Conservation (phyloP, 2,888 invertebrate genomes). For the Papilio protenor region DNA sequence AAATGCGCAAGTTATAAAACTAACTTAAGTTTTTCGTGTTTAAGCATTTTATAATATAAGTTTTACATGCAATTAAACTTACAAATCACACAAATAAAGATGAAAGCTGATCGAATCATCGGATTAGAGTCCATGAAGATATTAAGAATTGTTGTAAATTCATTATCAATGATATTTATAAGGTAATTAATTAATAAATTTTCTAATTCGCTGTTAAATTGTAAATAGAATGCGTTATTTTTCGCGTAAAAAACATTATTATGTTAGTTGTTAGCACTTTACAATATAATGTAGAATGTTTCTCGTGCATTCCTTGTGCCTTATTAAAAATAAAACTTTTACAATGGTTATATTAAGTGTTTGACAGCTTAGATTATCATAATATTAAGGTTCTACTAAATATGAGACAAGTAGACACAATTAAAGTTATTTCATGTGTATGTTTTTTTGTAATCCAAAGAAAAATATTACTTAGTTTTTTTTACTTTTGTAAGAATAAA, state of each 20-base stretch:
- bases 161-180: not conserved
- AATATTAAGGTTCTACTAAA: not conserved
- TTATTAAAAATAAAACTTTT: conserved; percentile 56
- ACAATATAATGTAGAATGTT: conserved; percentile 36
- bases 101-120: not conserved
- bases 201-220: not conserved
- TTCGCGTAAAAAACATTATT: not conserved
- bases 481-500: conserved; percentile 1
- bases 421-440: not conserved
- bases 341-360: not conserved
- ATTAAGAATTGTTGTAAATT: not conserved
- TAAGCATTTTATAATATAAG: not conserved
- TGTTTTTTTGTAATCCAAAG: not conserved
- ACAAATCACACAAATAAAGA: not conserved
- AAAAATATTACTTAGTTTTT: conserved; percentile 1
- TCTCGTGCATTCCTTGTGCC: conserved; percentile 81
- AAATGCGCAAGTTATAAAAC: conserved; percentile 9
- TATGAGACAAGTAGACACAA: not conserved
- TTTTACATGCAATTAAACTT: conserved; percentile 3
- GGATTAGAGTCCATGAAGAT: not conserved
- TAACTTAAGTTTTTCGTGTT: not conserved
- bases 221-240: not conserved
- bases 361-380: conserved; percentile 8
- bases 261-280: not conserved
- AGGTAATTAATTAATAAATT: not conserved